Evolutionary conservation across 2,797 vertebrate species (phyloP), one percentile per base, ranked within the genome.

Genomic region (Oreochromis grahami): DNA sequence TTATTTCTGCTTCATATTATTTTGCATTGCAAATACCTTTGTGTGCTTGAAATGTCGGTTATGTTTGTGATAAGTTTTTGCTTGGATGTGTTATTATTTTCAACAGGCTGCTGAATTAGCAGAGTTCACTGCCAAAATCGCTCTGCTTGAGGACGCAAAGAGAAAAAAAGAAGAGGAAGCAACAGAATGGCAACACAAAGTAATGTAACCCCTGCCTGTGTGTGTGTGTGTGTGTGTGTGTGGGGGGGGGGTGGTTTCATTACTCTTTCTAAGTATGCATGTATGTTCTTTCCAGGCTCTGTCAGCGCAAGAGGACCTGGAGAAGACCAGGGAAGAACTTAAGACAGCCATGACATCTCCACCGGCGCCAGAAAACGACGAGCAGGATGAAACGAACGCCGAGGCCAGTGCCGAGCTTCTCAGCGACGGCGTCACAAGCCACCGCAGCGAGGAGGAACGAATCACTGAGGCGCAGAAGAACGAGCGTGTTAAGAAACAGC

Each of bases 111-210:
- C 98, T 91, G 98, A 99, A 96, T 97, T 99, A 92, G 98, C 97
- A 1, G 98, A 99, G 95, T 99, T 98, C 91, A 99, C 98, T 24
- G 98, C 98, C 95, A 99, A 98, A 97, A 99, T 99, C 48, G 96
- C 97, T 82, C 97, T 99, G 93, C 96, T 99, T 51, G 98, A 99
- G 92, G 98, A 99, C 58, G 98, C 98, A 91, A 99, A 99, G 96
- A 98, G 98, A 96, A 99, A 98, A 95, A 99, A 99, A 90, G 98
- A 99, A 86, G 98, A 98, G 38, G 98, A 99, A 91, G 98, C 98
- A 24, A 96, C 96, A 41, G 98, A 99, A 87, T 99, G 98, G 98
- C 98, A 99, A 88, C 98, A 99, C 94, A 99, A 99, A 95, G 98
- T 99, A 97, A 97, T 60, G 77, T 12, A 32, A 55, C 43, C 8